phyloP scores from a whole-genome alignment of 2,888 invertebrate genomes.

The Phasia obesa region DNA sequence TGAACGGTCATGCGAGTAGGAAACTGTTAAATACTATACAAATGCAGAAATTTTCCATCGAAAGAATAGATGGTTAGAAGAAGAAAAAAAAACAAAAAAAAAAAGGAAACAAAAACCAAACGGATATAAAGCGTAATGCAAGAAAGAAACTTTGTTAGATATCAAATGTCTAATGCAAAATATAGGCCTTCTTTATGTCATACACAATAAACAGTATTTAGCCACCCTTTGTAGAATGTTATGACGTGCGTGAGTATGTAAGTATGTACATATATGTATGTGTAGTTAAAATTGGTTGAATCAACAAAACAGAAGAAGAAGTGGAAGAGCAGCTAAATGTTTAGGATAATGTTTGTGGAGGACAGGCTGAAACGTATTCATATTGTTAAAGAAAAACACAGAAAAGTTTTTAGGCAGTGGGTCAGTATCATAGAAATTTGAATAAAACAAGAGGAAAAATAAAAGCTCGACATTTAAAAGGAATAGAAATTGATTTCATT shows the following conservation, averaged over 20 bases:
- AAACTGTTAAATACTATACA: constrained; percentile 42
- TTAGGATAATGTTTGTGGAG: constrained; percentile 7
- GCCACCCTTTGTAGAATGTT: background rate
- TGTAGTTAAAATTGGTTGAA: constrained; percentile 15
- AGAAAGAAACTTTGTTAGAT: constrained; percentile 41
- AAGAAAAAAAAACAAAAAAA: constrained; percentile 10
- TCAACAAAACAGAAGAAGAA: constrained; percentile 35
- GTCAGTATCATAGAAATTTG: constrained; percentile 66
- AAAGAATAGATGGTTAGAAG: constrained; percentile 4
- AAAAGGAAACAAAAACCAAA: constrained; percentile 26
- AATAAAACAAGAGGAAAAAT: constrained; percentile 52
- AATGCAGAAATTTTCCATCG: constrained; percentile 21
- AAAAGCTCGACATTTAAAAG: constrained; percentile 38
- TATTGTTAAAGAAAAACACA: constrained; percentile 39
- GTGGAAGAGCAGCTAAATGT: constrained; percentile 20
- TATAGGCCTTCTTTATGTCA: constrained; percentile 25
- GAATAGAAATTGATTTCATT: constrained; percentile 37
- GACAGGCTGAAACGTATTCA: constrained; percentile 9
- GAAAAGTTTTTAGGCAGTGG: constrained; percentile 66
- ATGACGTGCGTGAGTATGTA: background rate
- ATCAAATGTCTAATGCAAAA: constrained; percentile 41
- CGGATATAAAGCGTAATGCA: constrained; percentile 50
- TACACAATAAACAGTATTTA: background rate
- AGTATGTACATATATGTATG: background rate
- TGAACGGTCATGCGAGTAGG: constrained; percentile 34